A percentile compares a stretch with the other conserved stretches of the same genome.
Conservation (phyloP, 1,140 invertebrate genomes). For the Neelides sp. region DNA sequence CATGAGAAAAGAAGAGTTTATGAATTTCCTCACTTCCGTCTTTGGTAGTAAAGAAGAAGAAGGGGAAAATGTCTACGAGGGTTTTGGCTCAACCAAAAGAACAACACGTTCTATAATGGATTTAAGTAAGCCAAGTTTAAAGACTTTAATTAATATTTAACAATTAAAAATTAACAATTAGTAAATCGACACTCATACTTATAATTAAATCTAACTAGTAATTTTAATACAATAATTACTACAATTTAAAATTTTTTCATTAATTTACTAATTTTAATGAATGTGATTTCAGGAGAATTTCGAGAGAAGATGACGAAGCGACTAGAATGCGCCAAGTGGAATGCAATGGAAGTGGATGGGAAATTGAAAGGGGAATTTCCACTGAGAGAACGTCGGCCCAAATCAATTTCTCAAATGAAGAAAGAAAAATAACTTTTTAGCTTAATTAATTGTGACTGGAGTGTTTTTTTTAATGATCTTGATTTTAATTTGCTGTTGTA, state of each 20-base stretch:
- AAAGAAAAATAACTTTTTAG: too few species aligned
- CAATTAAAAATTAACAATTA: neutral
- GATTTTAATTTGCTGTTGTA: too few species aligned
- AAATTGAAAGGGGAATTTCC: conserved; percentile 12
- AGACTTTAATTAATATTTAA: neutral
- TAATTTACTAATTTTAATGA: neutral
- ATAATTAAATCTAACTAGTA: too few species aligned
- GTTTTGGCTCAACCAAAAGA: neutral
- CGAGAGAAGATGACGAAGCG: conserved; percentile 9
- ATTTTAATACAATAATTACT: too few species aligned
- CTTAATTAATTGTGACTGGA: too few species aligned
- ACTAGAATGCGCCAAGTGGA: conserved; percentile 2
- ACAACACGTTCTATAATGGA: conserved; percentile 5
- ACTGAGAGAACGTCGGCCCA: conserved; percentile 5
- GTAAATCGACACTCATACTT: too few species aligned
- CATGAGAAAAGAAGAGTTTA: conserved; percentile 17
- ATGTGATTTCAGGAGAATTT: conserved; percentile 19
- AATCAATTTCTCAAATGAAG: too few species aligned
- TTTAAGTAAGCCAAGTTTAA: neutral
- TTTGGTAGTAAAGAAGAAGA: conserved; percentile 12
- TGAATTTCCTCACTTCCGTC: conserved; percentile 8
- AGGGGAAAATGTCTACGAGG: conserved; percentile 7
- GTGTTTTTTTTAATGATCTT: too few species aligned
- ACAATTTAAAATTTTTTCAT: neutral
- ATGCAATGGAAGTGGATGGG: conserved; percentile 16